Evolutionary conservation across 2,797 vertebrate genomes (phyloP).

Genomic region (Setipinna tenuifilis): DNA sequence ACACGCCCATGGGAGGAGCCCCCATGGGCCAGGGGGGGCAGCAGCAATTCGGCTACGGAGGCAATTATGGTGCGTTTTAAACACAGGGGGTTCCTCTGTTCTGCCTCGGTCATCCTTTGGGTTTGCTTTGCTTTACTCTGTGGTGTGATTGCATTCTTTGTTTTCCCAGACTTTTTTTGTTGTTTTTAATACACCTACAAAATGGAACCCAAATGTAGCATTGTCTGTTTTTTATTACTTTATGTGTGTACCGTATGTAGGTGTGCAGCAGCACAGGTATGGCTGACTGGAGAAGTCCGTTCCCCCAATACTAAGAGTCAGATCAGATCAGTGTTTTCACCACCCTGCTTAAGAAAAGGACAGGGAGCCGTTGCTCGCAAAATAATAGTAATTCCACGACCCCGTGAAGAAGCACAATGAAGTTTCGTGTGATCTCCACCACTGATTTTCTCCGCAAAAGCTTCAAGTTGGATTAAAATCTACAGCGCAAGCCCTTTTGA

Average conservation of each 20-base stretch:
- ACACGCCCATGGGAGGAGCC: constrained; percentile 76
- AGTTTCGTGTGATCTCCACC: background rate
- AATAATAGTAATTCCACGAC: background rate
- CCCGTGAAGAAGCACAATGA: background rate
- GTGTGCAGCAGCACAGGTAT: background rate
- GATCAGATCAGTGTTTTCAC: background rate
- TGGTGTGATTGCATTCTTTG: background rate
- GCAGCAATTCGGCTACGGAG: constrained; percentile 87
- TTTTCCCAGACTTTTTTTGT: background rate
- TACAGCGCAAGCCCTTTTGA: background rate
- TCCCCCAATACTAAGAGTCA: background rate
- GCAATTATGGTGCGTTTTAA: constrained; percentile 83
- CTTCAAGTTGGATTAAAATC: constrained; percentile 2
- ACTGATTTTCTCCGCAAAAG: background rate
- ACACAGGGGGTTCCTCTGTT: background rate
- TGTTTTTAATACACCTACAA: background rate
- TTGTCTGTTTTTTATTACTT: background rate
- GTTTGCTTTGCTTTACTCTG: background rate
- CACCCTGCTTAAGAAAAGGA: background rate
- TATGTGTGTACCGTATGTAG: background rate
- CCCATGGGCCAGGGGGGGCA: constrained; percentile 86
- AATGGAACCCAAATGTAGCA: too few species aligned
- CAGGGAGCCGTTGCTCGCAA: background rate
- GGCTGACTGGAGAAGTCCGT: background rate
- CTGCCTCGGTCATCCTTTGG: background rate